Conservation (phyloP, 2,797 vertebrate species). For the Pseudotriccus pelzelni region DNA sequence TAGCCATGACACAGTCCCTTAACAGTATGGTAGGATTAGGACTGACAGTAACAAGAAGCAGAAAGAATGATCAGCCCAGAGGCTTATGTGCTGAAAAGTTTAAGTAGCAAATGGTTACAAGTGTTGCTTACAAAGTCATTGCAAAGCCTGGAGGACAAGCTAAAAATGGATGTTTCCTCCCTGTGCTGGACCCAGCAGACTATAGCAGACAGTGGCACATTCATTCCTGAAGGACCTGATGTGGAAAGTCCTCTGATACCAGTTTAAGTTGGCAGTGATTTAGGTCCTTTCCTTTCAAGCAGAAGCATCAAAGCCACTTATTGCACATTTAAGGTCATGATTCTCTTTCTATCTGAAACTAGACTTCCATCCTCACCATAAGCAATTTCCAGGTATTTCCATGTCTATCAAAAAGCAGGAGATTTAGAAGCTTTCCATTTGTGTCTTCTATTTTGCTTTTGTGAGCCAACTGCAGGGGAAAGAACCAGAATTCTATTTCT, state of each 20-base stretch:
- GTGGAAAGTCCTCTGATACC: neutral
- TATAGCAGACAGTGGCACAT: neutral
- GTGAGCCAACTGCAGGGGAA: neutral
- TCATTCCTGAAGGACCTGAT: neutral
- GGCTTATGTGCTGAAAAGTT: neutral
- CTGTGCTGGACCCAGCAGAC: neutral
- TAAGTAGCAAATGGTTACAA: neutral
- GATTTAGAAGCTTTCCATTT: neutral
- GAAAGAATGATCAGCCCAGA: neutral
- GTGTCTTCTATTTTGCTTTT: neutral
- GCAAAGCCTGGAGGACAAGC: neutral
- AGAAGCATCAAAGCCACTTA: slow-evolving; percentile 5
- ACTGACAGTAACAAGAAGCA: neutral
- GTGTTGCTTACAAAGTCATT: neutral
- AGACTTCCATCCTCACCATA: neutral
- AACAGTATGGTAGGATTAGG: neutral
- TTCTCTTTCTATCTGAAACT: neutral
- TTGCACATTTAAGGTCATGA: neutral
- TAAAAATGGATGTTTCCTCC: neutral
- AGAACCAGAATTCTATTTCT: neutral
- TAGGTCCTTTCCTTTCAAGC: neutral
- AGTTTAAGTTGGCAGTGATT: neutral
- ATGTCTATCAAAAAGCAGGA: neutral
- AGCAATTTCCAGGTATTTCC: neutral
- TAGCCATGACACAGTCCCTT: neutral